These are phyloP conservation scores for Carcharodon carcharias DNA, from an alignment of 2,797 vertebrate species.

Conservation along the genomic window DNA sequence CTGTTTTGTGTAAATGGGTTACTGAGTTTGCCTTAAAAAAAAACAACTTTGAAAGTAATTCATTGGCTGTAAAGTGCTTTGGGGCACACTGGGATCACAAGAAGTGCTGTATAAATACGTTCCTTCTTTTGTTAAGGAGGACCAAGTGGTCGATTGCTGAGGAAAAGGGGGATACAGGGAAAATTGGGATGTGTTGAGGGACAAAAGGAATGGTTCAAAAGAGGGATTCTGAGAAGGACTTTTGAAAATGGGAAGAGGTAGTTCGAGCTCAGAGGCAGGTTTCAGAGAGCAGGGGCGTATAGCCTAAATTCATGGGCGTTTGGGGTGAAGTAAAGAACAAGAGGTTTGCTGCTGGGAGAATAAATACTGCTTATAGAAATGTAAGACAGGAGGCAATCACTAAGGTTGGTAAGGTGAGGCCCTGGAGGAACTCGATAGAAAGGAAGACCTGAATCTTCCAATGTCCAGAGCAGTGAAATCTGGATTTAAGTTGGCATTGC, in stretches of 20 bases:
- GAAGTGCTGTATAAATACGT: background rate
- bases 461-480: too few species aligned
- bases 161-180: background rate
- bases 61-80: background rate
- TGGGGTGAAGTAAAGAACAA: background rate
- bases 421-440: background rate
- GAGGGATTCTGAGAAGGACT: background rate
- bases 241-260: background rate
- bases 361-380: background rate
- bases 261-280: background rate
- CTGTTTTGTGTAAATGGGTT: background rate
- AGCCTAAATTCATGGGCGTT: background rate
- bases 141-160: background rate
- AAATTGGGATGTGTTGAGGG: background rate
- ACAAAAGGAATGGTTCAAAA: background rate
- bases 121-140: background rate
- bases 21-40: background rate
- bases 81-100: background rate
- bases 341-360: background rate
- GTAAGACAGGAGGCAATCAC: too few species aligned
- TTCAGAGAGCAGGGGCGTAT: background rate
- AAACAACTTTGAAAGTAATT: background rate
- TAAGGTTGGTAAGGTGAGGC: background rate
- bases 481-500: too few species aligned
- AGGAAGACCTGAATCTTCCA: background rate